Base-by-base conservation (phyloP, 2,797 vertebrate species). In the Telmatherina bonti region DNA sequence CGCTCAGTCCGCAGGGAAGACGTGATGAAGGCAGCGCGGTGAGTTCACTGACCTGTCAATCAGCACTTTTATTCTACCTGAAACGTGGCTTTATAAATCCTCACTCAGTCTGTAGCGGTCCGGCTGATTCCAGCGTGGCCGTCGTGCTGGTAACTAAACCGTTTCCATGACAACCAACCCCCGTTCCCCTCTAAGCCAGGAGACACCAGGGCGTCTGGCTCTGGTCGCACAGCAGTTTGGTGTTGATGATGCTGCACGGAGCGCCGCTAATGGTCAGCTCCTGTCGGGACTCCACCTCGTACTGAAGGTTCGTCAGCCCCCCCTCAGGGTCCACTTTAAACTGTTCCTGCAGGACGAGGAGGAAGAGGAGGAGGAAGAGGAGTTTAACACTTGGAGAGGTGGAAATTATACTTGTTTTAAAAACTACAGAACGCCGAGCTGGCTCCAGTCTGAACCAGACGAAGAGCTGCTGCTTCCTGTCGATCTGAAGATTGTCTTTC, bases 311-410 rank as follows among this genome's bases (percentile, higher is more conserved):
- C 56, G 91, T 95, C 75, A 99, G 91, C 12, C 98, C 98, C 22
- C 97, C 97, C 4, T 96, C 95, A 0, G 93, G 95, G 75, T 99
- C 98, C 85, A 98, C 95, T 82, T 98, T 99, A 76, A 99, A 99
- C 89, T 99, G 98, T 13, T 99, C 98, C 98, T 99, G 69, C 6
- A 69, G 47, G 62, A 33, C 30, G 7, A 10, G 9, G 18, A n/a
- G n/a, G n/a, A n/a, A n/a, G n/a, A 13, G 15, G 15, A n/a, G 33
- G 15, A 13, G 20, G 56, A 18, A 8, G 15, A 29, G 4, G 13
- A 26, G n/a, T 27, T 53, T 52, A 52, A 6, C 10, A 12, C 11
- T 49, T 18, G 22, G 45, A 20, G n/a, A 13, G 10, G 8, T 49
- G 43, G n/a, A 38, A 4, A 38, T 13, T 38, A 13, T 12, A 2